phyloP scores from a whole-genome alignment of 2,888 invertebrate genomes.

The Thymelicus sylvestris region DNA sequence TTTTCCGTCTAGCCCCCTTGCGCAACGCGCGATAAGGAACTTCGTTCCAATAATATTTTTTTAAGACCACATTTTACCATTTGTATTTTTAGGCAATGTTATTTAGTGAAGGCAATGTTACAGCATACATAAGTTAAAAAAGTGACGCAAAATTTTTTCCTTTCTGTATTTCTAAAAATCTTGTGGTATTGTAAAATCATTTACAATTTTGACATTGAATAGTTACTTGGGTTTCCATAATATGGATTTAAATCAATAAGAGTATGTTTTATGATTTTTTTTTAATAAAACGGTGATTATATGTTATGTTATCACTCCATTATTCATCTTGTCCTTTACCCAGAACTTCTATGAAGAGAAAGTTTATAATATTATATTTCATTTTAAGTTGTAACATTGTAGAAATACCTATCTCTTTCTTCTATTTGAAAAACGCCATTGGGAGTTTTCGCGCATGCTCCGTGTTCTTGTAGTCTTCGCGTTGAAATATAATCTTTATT shows the following conservation, averaged over 20 bases:
- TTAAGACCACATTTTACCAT: no score
- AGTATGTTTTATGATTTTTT: conserved; percentile 28
- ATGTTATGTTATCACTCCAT: neutral
- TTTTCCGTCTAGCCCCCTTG: no score
- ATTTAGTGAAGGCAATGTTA: no score
- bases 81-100: no score
- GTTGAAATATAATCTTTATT: conserved; percentile 56
- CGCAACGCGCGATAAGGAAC: no score
- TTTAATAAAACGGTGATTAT: neutral
- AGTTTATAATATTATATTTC: conserved; percentile 1
- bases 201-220: no score
- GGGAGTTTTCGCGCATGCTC: conserved; percentile 68
- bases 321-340: neutral
- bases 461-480: conserved; percentile 47
- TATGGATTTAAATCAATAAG: conserved; percentile 12
- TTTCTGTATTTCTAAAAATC: no score
- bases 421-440: conserved; percentile 38
- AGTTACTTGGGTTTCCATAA: no score
- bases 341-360: neutral
- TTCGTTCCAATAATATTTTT: no score
- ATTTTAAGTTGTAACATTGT: conserved; percentile 44
- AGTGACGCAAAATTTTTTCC: no score
- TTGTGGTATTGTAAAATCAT: no score
- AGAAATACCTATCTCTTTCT: conserved; percentile 49
- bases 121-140: no score